Evolutionary conservation across 2,888 invertebrate genomes (phyloP).

Genomic region (Branchellion lobata): DNA sequence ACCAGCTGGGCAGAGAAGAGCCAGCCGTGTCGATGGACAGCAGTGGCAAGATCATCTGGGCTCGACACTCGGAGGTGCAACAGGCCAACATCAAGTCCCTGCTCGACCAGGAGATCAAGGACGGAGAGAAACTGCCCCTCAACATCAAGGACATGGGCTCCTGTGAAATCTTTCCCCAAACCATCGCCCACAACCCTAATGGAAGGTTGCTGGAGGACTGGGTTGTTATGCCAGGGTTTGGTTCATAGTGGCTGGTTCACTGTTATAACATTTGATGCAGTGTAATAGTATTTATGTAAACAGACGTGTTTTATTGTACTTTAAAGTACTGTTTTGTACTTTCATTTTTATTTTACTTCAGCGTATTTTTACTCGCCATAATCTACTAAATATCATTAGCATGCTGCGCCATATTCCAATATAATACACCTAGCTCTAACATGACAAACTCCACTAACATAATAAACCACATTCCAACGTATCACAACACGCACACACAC

Average conservation of each 20-base stretch:
- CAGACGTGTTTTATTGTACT: too few species aligned
- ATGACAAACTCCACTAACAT: not conserved
- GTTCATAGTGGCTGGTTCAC: not conserved
- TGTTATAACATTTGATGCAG: too few species aligned
- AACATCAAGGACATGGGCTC: constrained; percentile 98
- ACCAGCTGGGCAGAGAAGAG: constrained; percentile 87
- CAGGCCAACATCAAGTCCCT: constrained; percentile 81
- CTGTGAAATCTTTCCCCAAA: constrained; percentile 98
- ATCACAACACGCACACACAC: too few species aligned
- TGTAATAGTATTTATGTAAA: too few species aligned
- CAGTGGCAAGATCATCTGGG: constrained; percentile 97
- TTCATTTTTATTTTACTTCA: too few species aligned
- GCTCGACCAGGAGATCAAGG: constrained; percentile 69
- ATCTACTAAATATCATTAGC: too few species aligned
- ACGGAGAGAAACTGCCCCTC: constrained; percentile 88
- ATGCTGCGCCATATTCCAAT: too few species aligned
- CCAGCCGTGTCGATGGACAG: constrained; percentile 99
- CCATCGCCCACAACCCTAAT: constrained; percentile 95
- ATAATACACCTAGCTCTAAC: too few species aligned
- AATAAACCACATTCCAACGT: too few species aligned
- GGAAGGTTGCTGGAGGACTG: constrained; percentile 69
- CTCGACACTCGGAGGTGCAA: constrained; percentile 95
- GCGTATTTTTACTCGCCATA: too few species aligned
- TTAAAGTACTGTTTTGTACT: too few species aligned
- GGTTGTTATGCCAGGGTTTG: not conserved